phyloP scores from a whole-genome alignment of 2,888 invertebrate genomes.

The Cephus spinipes region DNA sequence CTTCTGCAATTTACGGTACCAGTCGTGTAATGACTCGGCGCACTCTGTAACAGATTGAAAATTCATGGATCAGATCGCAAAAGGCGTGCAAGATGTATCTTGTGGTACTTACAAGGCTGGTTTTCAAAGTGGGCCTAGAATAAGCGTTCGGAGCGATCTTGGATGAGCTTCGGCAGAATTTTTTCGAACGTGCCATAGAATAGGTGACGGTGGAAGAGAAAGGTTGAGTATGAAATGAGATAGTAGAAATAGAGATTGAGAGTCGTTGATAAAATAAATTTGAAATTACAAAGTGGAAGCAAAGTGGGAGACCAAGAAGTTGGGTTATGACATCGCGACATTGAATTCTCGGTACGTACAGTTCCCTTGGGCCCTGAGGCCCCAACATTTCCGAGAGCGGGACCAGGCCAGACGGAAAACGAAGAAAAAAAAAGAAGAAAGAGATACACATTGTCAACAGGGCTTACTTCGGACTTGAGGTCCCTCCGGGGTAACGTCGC shows the following conservation, averaged over 20 bases:
- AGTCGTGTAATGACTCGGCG: neutral
- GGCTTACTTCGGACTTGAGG: neutral
- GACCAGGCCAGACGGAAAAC: neutral
- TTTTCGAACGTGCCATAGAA: neutral
- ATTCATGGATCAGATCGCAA: neutral
- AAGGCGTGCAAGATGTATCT: neutral
- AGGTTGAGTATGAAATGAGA: neutral
- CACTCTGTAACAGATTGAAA: neutral
- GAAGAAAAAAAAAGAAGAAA: neutral
- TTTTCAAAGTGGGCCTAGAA: neutral
- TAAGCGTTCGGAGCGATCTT: neutral
- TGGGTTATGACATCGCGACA: neutral
- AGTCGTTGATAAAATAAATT: neutral
- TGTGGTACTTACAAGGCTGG: neutral
- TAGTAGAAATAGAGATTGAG: neutral
- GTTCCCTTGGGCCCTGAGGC: conserved; percentile 1
- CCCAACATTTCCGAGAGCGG: neutral
- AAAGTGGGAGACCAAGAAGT: neutral
- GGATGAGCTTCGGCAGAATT: neutral
- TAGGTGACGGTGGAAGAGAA: neutral
- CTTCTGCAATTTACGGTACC: conserved; percentile 32
- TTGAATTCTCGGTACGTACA: neutral
- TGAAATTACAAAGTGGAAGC: neutral
- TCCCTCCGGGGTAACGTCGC: neutral
- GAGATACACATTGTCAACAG: neutral